Percentiles rank a stretch among this genome's conserved stretches.
Evolutionary conservation across 2,888 invertebrate species (phyloP).

Genomic region (Oligia latruncula): DNA sequence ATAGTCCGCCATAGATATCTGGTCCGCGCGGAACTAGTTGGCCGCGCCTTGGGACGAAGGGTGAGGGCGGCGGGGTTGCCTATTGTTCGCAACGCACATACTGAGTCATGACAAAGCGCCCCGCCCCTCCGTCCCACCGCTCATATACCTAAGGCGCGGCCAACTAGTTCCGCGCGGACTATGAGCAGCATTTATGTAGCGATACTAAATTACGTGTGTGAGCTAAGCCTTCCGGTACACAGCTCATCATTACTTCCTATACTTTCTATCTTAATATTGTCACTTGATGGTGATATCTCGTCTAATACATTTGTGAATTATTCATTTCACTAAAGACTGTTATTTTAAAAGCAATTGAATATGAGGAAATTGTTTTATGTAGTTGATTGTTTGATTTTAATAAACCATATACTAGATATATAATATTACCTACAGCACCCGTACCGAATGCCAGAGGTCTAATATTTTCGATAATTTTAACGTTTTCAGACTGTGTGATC

Average conservation of each 20-base stretch:
- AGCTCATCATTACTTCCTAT: conserved; percentile 50
- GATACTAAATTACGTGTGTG: conserved; percentile 19
- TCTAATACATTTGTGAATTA: conserved; percentile 20
- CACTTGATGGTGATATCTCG: conserved; percentile 3
- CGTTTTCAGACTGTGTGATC: neutral
- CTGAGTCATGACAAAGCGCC: no score
- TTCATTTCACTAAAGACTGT: conserved; percentile 14
- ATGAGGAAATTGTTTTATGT: conserved; percentile 24
- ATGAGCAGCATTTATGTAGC: neutral
- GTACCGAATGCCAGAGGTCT: neutral
- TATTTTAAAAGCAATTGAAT: conserved; percentile 19
- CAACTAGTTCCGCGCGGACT: no score
- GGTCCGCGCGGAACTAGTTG: no score
- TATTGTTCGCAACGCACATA: no score
- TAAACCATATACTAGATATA: neutral
- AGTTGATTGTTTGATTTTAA: neutral
- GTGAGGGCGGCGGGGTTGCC: no score
- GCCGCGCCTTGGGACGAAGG: no score
- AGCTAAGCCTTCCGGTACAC: conserved; percentile 30
- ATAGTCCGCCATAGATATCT: no score
- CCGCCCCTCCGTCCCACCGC: no score
- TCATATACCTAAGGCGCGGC: no score
- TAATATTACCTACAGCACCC: neutral
- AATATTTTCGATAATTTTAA: neutral
- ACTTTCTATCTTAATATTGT: conserved; percentile 54